Evolutionary conservation across 2,797 vertebrate species (phyloP).

Genomic region (Aselliscus stoliczkanus): DNA sequence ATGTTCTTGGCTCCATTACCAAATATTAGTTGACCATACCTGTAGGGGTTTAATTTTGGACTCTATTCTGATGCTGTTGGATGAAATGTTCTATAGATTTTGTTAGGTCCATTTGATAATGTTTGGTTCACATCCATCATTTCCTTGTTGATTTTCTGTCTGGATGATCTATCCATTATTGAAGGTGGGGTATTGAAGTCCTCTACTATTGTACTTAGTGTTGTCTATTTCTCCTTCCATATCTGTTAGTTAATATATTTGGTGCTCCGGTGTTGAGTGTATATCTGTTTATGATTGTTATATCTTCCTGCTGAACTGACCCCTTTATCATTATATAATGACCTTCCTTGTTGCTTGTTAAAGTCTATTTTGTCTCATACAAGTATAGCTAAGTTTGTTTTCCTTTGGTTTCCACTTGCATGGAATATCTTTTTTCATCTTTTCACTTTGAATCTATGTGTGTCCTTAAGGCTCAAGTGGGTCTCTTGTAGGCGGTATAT

Average conservation of each 20-base stretch:
- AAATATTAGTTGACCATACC: neutral
- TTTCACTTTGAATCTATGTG: neutral
- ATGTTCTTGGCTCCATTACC: neutral
- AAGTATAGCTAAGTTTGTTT: neutral
- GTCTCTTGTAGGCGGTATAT: neutral
- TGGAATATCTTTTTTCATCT: neutral
- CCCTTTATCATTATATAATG: neutral
- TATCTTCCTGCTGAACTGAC: neutral
- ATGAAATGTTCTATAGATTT: neutral
- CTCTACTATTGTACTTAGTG: neutral
- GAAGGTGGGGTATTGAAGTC: neutral
- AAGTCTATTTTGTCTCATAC: neutral
- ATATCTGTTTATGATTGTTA: neutral
- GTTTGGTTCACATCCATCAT: neutral
- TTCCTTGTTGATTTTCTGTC: neutral
- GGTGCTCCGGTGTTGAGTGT: neutral
- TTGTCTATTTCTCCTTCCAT: neutral
- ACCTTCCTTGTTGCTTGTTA: neutral
- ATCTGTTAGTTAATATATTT: neutral
- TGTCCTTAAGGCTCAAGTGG: neutral
- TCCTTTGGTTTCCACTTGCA: neutral
- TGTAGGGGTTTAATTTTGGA: neutral
- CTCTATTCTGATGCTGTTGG: neutral
- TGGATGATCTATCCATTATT: neutral
- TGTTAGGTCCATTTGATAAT: neutral